Evolutionary conservation across 2,888 invertebrate genomes (phyloP).

Genomic region (Thelaira solivaga): DNA sequence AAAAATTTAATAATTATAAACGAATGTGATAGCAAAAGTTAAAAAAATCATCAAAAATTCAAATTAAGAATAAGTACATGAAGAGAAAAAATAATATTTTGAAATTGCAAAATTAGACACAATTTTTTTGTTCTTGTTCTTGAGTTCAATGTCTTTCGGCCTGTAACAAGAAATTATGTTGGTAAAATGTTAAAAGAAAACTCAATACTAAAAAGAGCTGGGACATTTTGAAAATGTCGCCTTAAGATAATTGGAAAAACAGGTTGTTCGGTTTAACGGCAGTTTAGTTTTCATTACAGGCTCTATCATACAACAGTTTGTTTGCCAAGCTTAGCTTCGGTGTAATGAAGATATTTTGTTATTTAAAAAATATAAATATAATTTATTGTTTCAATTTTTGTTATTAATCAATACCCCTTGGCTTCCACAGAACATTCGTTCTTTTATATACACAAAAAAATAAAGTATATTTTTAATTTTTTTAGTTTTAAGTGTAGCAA

Average conservation of each 20-base stretch:
- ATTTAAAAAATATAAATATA: slow-evolving; percentile 43
- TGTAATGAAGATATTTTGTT: slow-evolving; percentile 28
- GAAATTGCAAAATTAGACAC: neutral
- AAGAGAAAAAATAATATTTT: neutral
- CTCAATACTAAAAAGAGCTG: neutral
- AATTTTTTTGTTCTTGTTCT: neutral
- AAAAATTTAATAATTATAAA: slow-evolving; percentile 60
- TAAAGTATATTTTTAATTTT: neutral
- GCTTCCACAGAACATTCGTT: slow-evolving; percentile 60
- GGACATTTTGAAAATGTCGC: slow-evolving; percentile 14
- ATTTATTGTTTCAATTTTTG: slow-evolving; percentile 51
- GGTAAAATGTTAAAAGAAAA: no score
- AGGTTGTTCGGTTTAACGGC: neutral
- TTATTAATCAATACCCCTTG: slow-evolving; percentile 52
- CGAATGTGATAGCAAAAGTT: slow-evolving; percentile 61
- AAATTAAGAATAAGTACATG: slow-evolving; percentile 28
- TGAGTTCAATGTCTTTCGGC: neutral
- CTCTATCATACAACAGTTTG: slow-evolving; percentile 12
- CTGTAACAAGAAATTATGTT: no score
- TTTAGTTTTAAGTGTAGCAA: slow-evolving; percentile 44
- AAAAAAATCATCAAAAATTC: slow-evolving; percentile 42
- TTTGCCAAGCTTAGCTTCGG: slow-evolving; percentile 55
- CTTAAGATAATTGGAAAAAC: neutral
- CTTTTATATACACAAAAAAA: slow-evolving; percentile 41
- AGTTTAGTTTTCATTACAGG: neutral